Evolutionary conservation across 1,140 invertebrate species (phyloP), one percentile per base, ranked within the genome.

Genomic region (Orussus abietinus): DNA sequence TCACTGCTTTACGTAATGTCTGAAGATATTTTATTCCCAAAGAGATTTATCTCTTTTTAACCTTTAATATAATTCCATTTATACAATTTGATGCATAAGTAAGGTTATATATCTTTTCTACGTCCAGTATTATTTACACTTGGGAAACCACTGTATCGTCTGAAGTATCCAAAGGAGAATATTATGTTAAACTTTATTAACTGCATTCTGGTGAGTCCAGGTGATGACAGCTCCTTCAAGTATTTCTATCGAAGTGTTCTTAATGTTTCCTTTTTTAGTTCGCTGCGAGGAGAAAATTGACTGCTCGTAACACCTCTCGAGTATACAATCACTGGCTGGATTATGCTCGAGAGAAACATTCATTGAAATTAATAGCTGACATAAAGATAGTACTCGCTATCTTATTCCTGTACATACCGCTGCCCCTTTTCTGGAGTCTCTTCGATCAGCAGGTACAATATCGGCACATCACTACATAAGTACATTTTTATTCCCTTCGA

Each of bases 391-490:
- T 89, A 17, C 56, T 84, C 2, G 72, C 77, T 36, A 78, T 92
- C 7, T 64, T 90, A 0, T 63, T 84, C 0, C 74, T 92, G 5
- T 90, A 86, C 57, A 62, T 90, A 19, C 89, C 89, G 1, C 59
- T 91, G 7, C 88, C 89, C 0, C 60, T 91, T 4, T 92, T 90
- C 66, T 91, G 88, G 89, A 84, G 88, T 3, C 72, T 93, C 1
- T 86, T 85, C 58, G 84, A 86, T 60, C 85, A 87, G 65, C 85
- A 85, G 70, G 79, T 80, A 63, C 11, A n/a, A n/a, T n/a, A n/a
- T n/a, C n/a, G n/a, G n/a, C n/a, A n/a, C n/a, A n/a, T n/a, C n/a
- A n/a, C n/a, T n/a, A n/a, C n/a, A n/a, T n/a, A n/a, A n/a, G n/a
- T n/a, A n/a, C n/a, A n/a, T n/a, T n/a, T n/a, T n/a, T n/a, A n/a